Conservation (phyloP, 2,797 vertebrate species). For the Halcyon badia region DNA sequence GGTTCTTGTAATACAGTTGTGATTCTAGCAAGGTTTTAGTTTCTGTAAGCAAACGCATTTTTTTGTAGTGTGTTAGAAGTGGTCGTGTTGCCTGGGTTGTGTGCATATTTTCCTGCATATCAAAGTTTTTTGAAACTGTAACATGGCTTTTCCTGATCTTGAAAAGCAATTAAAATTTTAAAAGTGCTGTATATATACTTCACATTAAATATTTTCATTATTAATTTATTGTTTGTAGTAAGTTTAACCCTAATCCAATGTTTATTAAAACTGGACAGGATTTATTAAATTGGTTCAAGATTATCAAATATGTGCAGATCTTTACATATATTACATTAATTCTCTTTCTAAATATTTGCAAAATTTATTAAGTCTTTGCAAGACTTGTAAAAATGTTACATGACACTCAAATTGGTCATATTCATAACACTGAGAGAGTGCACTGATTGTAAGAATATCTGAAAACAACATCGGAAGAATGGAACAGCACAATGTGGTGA, state of each 20-base stretch:
- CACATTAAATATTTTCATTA: conserved; percentile 79
- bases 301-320: conserved; percentile 85
- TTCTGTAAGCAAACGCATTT: not conserved
- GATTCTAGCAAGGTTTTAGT: not conserved
- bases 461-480: not conserved
- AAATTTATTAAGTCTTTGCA: conserved; percentile 82
- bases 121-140: conserved; percentile 38
- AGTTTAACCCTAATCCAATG: conserved; percentile 82
- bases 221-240: conserved; percentile 80
- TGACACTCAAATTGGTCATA: not conserved
- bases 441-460: not conserved
- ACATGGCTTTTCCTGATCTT: conserved; percentile 55
- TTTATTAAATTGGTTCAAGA: conserved; percentile 83
- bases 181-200: conserved; percentile 47
- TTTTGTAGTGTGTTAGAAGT: not conserved
- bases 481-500: not conserved
- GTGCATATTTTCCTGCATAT: not conserved
- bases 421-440: not conserved
- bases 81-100: not conserved
- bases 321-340: conserved; percentile 85
- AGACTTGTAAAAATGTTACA: conserved; percentile 73
- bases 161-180: conserved; percentile 44
- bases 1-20: not conserved
- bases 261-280: conserved; percentile 83
- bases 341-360: conserved; percentile 84